Evolutionary conservation across 1,140 invertebrate genomes (phyloP).

Genomic region (Procambarus clarkii): DNA sequence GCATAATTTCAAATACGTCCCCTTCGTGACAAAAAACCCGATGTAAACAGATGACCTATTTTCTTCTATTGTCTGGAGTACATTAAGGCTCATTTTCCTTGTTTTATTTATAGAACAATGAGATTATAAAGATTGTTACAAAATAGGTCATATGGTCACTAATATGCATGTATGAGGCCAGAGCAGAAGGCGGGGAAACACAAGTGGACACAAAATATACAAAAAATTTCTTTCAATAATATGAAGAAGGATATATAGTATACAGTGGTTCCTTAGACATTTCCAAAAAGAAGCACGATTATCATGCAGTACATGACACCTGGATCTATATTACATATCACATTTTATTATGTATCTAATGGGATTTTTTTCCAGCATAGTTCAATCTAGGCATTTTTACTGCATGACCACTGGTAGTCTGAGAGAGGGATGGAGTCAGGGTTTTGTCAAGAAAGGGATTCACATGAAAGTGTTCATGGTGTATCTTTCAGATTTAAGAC

Average conservation of each 20-base stretch:
- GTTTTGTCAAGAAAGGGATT: constrained; percentile 24
- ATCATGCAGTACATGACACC: constrained; percentile 69
- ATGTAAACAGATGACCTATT: constrained; percentile 25
- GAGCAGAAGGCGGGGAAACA: constrained; percentile 57
- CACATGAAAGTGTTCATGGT: constrained; percentile 16
- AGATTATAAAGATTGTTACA: neutral
- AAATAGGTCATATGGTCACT: constrained; percentile 47
- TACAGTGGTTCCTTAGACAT: constrained; percentile 61
- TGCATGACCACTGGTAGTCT: constrained; percentile 56
- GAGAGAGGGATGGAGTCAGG: constrained; percentile 41
- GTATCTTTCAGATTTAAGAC: constrained; percentile 9
- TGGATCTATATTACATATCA: constrained; percentile 69
- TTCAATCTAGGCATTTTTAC: constrained; percentile 54
- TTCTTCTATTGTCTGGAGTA: neutral
- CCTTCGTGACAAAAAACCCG: constrained; percentile 26
- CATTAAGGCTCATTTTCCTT: constrained; percentile 2
- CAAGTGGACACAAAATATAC: constrained; percentile 60
- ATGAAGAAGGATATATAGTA: constrained; percentile 63
- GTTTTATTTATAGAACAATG: neutral
- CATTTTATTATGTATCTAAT: constrained; percentile 58
- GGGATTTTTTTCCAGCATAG: constrained; percentile 48
- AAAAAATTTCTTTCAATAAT: constrained; percentile 37
- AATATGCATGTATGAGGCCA: constrained; percentile 56
- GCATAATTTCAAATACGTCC: constrained; percentile 36
- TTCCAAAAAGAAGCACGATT: constrained; percentile 66